A percentile compares a stretch with the other conserved stretches of the same genome.
Evolutionary conservation across 2,797 vertebrate species (phyloP).

Genomic region (Sphenodon punctatus): DNA sequence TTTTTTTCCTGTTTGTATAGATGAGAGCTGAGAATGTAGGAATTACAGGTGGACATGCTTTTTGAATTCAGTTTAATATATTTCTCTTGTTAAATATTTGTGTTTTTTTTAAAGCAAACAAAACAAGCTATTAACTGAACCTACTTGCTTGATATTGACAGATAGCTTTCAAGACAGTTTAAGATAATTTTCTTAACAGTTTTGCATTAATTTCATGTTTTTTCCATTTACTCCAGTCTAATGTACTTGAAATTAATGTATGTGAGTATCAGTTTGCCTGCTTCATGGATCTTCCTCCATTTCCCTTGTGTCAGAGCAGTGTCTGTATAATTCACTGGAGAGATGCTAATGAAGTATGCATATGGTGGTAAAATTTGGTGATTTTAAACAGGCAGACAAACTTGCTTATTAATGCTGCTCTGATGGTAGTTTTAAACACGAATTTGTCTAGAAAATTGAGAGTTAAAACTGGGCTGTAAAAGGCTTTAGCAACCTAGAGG

Average conservation of each 20-base stretch:
- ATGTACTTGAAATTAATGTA: constrained; percentile 41
- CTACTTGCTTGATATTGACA: background rate
- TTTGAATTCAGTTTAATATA: background rate
- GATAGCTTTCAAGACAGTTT: constrained; percentile 18
- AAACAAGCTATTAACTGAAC: constrained; percentile 2
- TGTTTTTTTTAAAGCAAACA: background rate
- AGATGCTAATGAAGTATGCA: background rate
- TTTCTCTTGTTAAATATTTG: background rate
- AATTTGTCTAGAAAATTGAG: constrained; percentile 41
- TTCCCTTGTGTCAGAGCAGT: constrained; percentile 21
- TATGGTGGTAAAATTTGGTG: background rate
- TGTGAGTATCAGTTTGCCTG: constrained; percentile 25
- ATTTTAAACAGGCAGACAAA: constrained; percentile 3
- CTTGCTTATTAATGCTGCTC: background rate
- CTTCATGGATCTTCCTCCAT: constrained; percentile 41
- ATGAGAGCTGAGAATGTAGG: background rate
- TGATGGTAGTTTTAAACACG: background rate
- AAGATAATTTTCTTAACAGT: constrained; percentile 16
- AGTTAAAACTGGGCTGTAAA: constrained; percentile 64
- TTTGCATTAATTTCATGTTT: constrained; percentile 32
- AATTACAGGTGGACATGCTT: background rate
- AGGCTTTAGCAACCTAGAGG: constrained; percentile 75
- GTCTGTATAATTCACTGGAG: constrained; percentile 11
- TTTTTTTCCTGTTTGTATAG: constrained; percentile 1
- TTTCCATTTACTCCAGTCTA: constrained; percentile 27